Base-by-base conservation (phyloP, 2,797 vertebrate genomes). In the Gallinago stenura region DNA sequence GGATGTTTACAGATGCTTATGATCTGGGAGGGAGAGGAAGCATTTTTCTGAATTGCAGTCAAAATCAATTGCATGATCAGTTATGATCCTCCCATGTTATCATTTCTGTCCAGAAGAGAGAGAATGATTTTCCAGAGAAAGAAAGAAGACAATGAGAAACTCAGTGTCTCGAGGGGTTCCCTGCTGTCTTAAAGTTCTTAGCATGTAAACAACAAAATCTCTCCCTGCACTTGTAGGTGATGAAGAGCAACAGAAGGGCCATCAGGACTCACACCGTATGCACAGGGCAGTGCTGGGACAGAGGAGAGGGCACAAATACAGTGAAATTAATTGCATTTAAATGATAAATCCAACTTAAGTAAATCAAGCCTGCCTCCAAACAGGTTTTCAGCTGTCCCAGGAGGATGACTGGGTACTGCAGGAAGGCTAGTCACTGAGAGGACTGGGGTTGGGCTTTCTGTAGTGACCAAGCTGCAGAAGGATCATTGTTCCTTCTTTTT, bases 231-330 rank as follows among this genome's bases (percentile, higher is more conserved):
- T 72, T 61, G 51, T 54, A 77, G 53, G 35, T 22, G 46, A 37
- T 33, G 58, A 56, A 68, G 37, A 17, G 13, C 25, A 48, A 39
- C 0, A 0, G 20, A 43, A 28, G 46, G 25, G 11, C 12, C 0
- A 0, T 15, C 4, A 39, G 41, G 77, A 78, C 41, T 54, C 60
- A 39, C 28, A 54, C 10, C 28, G 24, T 54, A 3, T 21, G n/a
- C 60, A 56, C n/a, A 37, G 54, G 53, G 17, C 31, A 65, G 53
- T 37, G 46, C 64, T 50, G 35, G 28, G 58, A 37, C 46, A 61
- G 46, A 71, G 24, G 13, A 35, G 58, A 35, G 0, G 2, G 28
- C 48, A 51, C 35, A 60, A 64, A 78, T 21, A 48, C 24, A 58
- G 22, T 28, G 37, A 73, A 35, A 92, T 43, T 31, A 69, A 62